Percentiles rank a stretch among this genome's conserved stretches.
Evolutionary conservation across 2,888 invertebrate species (phyloP).

Genomic region (Ditylenchus weischeri): DNA sequence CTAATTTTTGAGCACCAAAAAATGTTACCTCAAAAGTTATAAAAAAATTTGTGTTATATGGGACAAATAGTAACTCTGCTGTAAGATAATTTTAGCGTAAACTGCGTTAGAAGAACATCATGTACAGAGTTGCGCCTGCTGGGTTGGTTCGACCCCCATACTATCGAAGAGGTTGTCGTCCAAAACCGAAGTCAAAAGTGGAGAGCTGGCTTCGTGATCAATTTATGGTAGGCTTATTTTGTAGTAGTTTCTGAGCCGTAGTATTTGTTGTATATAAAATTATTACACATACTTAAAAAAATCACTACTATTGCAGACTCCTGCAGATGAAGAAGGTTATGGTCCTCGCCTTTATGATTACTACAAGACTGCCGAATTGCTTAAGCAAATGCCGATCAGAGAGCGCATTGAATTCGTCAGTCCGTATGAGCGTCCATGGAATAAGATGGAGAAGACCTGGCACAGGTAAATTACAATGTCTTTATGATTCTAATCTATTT

Average conservation of each 20-base stretch:
- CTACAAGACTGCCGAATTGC: constrained; percentile 51
- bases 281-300: constrained; percentile 2
- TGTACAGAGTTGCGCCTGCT: constrained; percentile 14
- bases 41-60: no score
- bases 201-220: constrained; percentile 6
- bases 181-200: constrained; percentile 1
- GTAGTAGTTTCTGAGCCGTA: background rate
- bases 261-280: background rate
- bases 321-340: constrained; percentile 27
- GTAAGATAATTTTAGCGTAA: background rate
- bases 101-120: background rate
- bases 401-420: constrained; percentile 55
- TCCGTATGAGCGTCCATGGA: constrained; percentile 56
- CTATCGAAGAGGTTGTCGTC: constrained; percentile 11
- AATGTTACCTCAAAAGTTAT: no score
- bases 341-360: constrained; percentile 52
- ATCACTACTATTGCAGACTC: background rate
- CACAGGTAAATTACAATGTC: constrained; percentile 36
- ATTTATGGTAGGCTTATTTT: constrained; percentile 7
- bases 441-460: constrained; percentile 49
- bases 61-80: no score
- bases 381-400: constrained; percentile 43
- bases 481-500: constrained; percentile 5
- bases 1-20: no score
- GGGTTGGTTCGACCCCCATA: constrained; percentile 16